A percentile compares a stretch with the other conserved stretches of the same genome.
phyloP scores from a whole-genome alignment of 1,140 invertebrate genomes.

The Drosophila nebulosa region DNA sequence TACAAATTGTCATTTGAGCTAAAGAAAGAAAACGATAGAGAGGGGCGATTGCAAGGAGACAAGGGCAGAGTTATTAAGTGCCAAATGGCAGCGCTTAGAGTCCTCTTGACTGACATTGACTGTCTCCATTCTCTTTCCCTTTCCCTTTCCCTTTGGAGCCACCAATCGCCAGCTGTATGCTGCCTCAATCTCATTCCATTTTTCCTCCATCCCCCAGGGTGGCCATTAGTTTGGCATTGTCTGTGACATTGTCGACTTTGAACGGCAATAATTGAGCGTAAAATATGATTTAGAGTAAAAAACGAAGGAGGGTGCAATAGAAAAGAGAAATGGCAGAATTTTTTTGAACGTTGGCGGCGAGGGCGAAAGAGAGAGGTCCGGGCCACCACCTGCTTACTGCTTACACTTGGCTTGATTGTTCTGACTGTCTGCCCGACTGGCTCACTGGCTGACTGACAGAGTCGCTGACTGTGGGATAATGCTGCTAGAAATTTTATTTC shows the following conservation, averaged over 20 bases:
- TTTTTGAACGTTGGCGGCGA: not conserved
- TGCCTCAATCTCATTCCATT: not conserved
- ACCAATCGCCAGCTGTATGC: not conserved
- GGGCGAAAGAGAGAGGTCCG: not conserved
- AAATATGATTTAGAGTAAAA: constrained; percentile 65
- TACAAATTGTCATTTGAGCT: constrained; percentile 76
- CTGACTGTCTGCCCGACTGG: not conserved
- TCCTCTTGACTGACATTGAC: constrained; percentile 47
- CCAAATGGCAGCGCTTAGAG: constrained; percentile 51
- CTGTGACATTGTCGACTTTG: constrained; percentile 64
- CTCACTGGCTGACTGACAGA: not conserved
- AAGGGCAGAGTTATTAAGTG: constrained; percentile 56
- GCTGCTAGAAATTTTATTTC: constrained; percentile 24
- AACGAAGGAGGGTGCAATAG: constrained; percentile 3
- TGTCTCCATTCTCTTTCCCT: constrained; percentile 9
- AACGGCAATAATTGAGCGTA: constrained; percentile 77
- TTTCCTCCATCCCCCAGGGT: not conserved
- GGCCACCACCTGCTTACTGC: constrained; percentile 46
- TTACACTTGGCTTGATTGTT: constrained; percentile 63
- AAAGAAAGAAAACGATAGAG: not conserved
- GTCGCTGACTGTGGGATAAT: constrained; percentile 13
- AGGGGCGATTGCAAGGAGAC: not conserved
- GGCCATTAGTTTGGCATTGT: constrained; percentile 75
- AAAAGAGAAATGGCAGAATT: not conserved
- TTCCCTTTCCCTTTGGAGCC: too few relatives aligned